A percentile compares a stretch with the other conserved stretches of the same genome.
Conservation (phyloP, 2,888 invertebrate genomes). For the Rhingia campestris region DNA sequence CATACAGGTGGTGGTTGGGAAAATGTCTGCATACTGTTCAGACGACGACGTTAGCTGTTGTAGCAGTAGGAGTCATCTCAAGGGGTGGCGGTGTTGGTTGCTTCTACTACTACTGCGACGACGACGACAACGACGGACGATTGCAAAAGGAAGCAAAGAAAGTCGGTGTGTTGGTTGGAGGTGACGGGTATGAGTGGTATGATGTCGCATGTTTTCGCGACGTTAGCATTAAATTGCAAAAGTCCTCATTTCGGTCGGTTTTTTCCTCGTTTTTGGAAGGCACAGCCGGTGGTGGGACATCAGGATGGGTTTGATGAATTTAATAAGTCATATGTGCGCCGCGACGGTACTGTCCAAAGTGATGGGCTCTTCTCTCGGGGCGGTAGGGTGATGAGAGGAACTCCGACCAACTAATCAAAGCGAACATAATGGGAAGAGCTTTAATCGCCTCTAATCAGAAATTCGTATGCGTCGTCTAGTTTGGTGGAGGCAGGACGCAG, state of each 20-base stretch:
- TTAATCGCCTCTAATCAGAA: constrained; percentile 52
- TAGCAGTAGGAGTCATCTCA: constrained; percentile 33
- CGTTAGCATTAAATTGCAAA: constrained; percentile 71
- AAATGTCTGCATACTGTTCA: constrained; percentile 24
- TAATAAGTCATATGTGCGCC: constrained; percentile 46
- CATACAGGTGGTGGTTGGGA: constrained; percentile 67
- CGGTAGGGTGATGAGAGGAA: constrained; percentile 14
- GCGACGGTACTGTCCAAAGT: constrained; percentile 24
- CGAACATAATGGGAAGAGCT: constrained; percentile 34
- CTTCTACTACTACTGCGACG: not conserved
- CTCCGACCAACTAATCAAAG: constrained; percentile 48
- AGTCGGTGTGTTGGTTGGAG: constrained; percentile 21
- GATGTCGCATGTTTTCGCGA: constrained; percentile 69
- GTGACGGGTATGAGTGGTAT: constrained; percentile 51
- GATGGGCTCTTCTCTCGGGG: not conserved
- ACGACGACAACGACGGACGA: constrained; percentile 1
- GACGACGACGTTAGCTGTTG: constrained; percentile 3
- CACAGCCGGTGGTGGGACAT: constrained; percentile 15
- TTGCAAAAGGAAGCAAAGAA: constrained; percentile 53
- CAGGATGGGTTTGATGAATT: constrained; percentile 47
- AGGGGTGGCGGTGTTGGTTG: not conserved
- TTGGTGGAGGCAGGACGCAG: not conserved
- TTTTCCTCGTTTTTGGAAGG: constrained; percentile 23
- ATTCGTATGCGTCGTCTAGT: constrained; percentile 9
- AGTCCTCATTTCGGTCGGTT: constrained; percentile 58